Conservation (phyloP, 2,113 vertebrate species). For the Zingel zingel region DNA sequence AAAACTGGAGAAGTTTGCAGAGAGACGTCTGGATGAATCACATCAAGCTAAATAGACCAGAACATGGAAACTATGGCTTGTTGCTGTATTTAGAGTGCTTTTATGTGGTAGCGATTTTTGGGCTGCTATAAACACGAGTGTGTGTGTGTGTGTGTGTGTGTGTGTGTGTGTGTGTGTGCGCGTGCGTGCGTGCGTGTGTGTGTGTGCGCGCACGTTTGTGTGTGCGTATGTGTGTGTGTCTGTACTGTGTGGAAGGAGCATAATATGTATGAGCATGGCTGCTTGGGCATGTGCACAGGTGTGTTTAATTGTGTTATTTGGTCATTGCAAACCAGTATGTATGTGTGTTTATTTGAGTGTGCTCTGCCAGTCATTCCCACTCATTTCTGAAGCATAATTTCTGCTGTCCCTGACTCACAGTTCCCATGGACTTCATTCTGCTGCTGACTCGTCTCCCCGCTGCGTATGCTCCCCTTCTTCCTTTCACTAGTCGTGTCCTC, state of each 20-base stretch:
- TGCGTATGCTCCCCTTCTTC: constrained; percentile 47
- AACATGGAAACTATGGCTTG: constrained; percentile 53
- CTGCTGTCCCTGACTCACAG: constrained; percentile 53
- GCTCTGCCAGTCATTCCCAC: constrained; percentile 24
- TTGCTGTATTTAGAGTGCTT: constrained; percentile 29
- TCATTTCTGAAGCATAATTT: constrained; percentile 9
- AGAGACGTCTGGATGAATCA: constrained; percentile 42
- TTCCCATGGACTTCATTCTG: constrained; percentile 57
- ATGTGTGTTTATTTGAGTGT: background rate
- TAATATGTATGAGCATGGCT: background rate
- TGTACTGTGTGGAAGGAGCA: background rate
- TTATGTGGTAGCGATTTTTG: constrained; percentile 23
- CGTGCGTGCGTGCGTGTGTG: constrained; percentile 1
- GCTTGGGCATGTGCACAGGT: background rate
- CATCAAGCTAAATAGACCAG: constrained; percentile 36
- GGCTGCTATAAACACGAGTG: constrained; percentile 3
- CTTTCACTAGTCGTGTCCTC: constrained; percentile 35
- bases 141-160: background rate
- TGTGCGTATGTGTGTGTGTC: background rate
- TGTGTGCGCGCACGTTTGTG: background rate
- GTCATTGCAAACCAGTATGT: background rate
- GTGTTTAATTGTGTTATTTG: constrained; percentile 6
- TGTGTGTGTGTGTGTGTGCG: background rate
- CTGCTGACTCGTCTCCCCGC: constrained; percentile 60
- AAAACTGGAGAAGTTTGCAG: constrained; percentile 29